These are phyloP conservation scores for Sylvilagus bachmani DNA, from an alignment of 2,113 vertebrate species.

Conservation along the genomic window DNA sequence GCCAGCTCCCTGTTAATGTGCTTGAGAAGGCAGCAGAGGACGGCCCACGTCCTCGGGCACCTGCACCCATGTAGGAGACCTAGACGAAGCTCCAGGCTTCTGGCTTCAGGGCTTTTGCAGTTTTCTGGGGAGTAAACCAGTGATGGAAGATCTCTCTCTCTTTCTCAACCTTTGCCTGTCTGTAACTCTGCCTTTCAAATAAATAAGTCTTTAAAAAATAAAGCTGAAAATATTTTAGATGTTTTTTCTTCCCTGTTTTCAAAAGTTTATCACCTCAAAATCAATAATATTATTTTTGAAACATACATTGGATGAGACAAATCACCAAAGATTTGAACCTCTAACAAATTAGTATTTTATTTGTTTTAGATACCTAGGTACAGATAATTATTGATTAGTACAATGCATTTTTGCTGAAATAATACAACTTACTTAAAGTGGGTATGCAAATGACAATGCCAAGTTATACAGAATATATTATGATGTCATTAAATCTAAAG, in stretches of 20 bases:
- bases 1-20: no score
- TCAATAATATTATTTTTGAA: constrained; percentile 35
- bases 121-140: no score
- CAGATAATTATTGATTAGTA: not conserved
- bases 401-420: constrained; percentile 13
- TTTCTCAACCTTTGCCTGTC: no score
- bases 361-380: constrained; percentile 7
- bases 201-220: no score
- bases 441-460: not conserved
- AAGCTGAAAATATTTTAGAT: not conserved
- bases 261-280: not conserved
- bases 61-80: no score
- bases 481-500: not conserved
- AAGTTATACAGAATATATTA: constrained; percentile 33
- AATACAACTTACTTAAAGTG: not conserved
- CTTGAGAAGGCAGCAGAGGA: no score
- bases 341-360: constrained; percentile 1
- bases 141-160: no score
- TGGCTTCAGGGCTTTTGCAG: no score
- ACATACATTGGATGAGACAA: not conserved
- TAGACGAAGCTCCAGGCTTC: no score
- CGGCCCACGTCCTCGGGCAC: no score
- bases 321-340: not conserved
- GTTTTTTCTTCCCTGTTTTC: not conserved
- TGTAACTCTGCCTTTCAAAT: no score